phyloP scores from a whole-genome alignment of 2,888 invertebrate genomes.

The Bellardia pandia region DNA sequence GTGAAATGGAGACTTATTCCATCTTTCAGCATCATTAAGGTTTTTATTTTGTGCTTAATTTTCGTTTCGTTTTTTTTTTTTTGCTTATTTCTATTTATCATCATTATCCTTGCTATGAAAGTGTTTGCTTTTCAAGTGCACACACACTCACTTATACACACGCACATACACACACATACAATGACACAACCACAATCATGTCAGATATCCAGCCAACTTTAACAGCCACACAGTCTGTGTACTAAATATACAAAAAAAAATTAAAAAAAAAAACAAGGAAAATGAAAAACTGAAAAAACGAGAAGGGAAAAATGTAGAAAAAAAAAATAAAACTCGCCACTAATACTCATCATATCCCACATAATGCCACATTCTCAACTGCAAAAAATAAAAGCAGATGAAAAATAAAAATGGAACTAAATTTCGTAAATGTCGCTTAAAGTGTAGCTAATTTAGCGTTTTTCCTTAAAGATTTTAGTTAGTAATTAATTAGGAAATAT shows the following conservation, averaged over 20 bases:
- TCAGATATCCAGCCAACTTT: conserved; percentile 74
- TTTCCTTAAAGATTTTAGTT: background rate
- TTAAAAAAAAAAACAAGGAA: conserved; percentile 29
- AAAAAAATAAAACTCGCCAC: conserved; percentile 64
- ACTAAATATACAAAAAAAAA: conserved; percentile 64
- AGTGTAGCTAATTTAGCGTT: conserved; percentile 49
- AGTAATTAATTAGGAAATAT: background rate
- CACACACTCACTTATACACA: conserved; percentile 66
- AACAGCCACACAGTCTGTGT: conserved; percentile 73
- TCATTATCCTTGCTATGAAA: conserved; percentile 79
- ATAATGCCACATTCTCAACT: conserved; percentile 39
- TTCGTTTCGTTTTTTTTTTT: conserved; percentile 52
- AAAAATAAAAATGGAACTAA: conserved; percentile 36
- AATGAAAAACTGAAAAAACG: conserved; percentile 30
- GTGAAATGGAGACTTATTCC: background rate
- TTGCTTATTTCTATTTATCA: conserved; percentile 63
- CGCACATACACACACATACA: conserved; percentile 45
- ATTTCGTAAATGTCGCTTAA: conserved; percentile 46
- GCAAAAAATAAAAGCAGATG: conserved; percentile 31
- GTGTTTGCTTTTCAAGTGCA: conserved; percentile 79
- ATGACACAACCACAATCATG: conserved; percentile 76
- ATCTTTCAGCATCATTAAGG: conserved; percentile 38
- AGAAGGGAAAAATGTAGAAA: conserved; percentile 38
- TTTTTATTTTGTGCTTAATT: conserved; percentile 54
- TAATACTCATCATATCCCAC: conserved; percentile 67